Evolutionary conservation across 30 jellyfish, hydroid and myxozoan genomes (phyloP).

Genomic region (Chrysaora quinquecirrha): DNA sequence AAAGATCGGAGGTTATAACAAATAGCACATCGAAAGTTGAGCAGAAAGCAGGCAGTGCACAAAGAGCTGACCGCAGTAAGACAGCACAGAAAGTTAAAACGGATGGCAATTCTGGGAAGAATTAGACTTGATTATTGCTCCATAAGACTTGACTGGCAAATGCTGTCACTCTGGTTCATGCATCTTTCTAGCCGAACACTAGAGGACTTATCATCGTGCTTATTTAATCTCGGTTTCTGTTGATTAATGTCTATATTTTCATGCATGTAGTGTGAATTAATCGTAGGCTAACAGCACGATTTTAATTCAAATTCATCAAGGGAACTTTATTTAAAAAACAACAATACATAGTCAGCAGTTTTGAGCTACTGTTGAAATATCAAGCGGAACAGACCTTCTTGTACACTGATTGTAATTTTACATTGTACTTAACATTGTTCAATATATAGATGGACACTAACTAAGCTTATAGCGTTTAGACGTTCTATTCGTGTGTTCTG

Average conservation of each 20-base stretch:
- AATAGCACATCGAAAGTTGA: constrained; percentile 23
- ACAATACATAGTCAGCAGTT: no score
- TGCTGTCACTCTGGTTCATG: constrained; percentile 11
- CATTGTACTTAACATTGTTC: neutral
- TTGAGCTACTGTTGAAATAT: no score
- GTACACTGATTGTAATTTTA: neutral
- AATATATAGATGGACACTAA: neutral
- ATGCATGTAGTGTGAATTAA: neutral
- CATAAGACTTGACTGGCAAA: neutral
- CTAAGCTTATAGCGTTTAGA: neutral
- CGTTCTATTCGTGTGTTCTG: neutral
- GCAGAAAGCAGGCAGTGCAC: constrained; percentile 22
- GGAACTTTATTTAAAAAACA: no score
- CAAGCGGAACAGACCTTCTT: no score
- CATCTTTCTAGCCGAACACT: neutral
- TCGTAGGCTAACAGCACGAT: neutral
- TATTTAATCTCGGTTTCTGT: neutral
- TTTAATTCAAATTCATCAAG: no score
- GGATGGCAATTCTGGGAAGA: constrained; percentile 19
- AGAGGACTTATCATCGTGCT: neutral
- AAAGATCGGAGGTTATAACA: constrained; percentile 10
- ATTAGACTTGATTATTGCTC: neutral
- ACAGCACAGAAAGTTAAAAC: constrained; percentile 20
- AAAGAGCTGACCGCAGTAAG: constrained; percentile 28
- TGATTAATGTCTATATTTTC: neutral